Base-by-base conservation (phyloP, 2,797 vertebrate species). In the Trachops cirrhosus region DNA sequence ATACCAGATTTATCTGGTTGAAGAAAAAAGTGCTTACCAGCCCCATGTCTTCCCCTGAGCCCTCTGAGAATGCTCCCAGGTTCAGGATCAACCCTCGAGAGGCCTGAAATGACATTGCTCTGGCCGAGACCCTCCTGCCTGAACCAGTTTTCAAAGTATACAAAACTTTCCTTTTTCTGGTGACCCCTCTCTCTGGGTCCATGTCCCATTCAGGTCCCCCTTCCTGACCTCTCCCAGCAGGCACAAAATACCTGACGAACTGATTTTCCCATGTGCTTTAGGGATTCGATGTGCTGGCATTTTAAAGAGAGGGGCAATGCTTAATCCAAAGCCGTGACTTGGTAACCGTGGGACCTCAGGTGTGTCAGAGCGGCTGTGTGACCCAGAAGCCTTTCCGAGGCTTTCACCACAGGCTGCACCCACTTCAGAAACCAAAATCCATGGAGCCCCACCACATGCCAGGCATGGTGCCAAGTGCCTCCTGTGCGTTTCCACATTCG, bases 1-100 rank as follows among this genome's bases (percentile, higher is more conserved):
- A 57, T 59, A 93, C 34, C 84, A 96, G 59, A 88, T 62, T 91
- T 80, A 73, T 73, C 46, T 95, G 77, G 34, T 64, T 74, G 44
- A 94, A 64, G 64, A 85, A 91, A 88, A 88, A 48, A 87, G 7
- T 73, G 87, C 52, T 89, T 84, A 71, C 46, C 2, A 9, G n/a
- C 34, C 75, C 75, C 24, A 39, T 62, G 89, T 83, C 50, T 79
- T 52, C 41, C 52, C 78, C 22, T 1, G 1, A 9, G 37, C 75
- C 41, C 46, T 77, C 64, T 75, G 74, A 73, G 71, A 80, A 50
- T 46, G 52, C 32, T 93, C 88, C 34, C 4, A 86, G 10, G 59
- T 54, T 85, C 75, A 29, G 10, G 9, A 79, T 83, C 78, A 86
- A 92, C n/a, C 83, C 82, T 46, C 18, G 1, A 39, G 21, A 39